Percentiles rank a stretch among this genome's conserved stretches.
Conservation (phyloP, 2,888 invertebrate genomes). For the Drosophila limbata region DNA sequence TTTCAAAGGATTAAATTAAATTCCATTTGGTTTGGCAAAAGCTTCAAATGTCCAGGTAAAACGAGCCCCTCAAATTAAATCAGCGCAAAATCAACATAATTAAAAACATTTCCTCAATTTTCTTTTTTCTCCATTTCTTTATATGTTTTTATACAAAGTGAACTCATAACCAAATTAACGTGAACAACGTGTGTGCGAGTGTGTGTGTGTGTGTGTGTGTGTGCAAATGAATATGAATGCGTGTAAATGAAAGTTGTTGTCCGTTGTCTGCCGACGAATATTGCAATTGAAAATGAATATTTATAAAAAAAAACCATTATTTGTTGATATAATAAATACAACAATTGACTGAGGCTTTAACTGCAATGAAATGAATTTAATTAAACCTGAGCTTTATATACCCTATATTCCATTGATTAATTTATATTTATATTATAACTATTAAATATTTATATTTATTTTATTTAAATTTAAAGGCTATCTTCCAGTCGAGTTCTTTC, state of each 20-base stretch:
- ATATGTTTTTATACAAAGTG: constrained; percentile 21
- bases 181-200: constrained; percentile 8
- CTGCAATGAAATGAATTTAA: background rate
- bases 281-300: constrained; percentile 18
- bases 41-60: constrained; percentile 50
- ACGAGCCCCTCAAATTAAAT: constrained; percentile 59
- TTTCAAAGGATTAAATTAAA: constrained; percentile 75
- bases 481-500: background rate
- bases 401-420: background rate
- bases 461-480: background rate
- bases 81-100: constrained; percentile 74
- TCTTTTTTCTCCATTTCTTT: constrained; percentile 5
- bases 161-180: constrained; percentile 48
- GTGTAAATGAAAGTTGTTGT: constrained; percentile 2
- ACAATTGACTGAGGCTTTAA: constrained; percentile 21
- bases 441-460: background rate
- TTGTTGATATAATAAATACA: constrained; percentile 27
- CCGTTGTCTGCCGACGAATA: constrained; percentile 17
- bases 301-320: constrained; percentile 18
- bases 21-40: constrained; percentile 60
- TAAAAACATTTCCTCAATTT: constrained; percentile 56
- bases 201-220: background rate
- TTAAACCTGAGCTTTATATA: background rate
- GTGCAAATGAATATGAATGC: constrained; percentile 18
- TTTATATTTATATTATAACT: background rate